Evolutionary conservation across 2,113 vertebrate species (phyloP), one percentile per base, ranked within the genome.

Genomic region (Potamarius usumacintae): DNA sequence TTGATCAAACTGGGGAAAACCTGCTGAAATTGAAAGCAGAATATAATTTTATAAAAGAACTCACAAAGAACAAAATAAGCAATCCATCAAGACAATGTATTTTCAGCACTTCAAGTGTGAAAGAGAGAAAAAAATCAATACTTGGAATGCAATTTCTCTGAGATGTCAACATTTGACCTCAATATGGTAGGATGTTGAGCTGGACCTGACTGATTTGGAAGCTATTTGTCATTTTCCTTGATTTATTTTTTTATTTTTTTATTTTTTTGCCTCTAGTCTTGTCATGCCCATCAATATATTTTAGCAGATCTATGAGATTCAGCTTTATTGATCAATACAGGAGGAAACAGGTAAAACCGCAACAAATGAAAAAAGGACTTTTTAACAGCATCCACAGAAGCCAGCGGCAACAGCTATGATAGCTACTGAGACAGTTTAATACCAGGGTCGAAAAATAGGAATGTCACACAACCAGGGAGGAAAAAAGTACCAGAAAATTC

Each of bases 151-250:
- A 52, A 52, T 76, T 77, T 62, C 60, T 65, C 58, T 83, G 81
- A 52, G 84, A 76, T 76, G 84, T 76, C 71, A 85, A 77, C 57
- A 76, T 71, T 84, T 84, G 83, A 84, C 83, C 83, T 72, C 83
- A 71, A 30, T 55, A 85, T 85, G 71, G 25, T 78, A 69, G 60
- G 34, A 69, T 50, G 65, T 50, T 84, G 80, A 71, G 42, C n/a
- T 22, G 62, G 71, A 62, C 34, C 34, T 89, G 84, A 86, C 85
- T 78, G 80, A 81, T 80, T 74, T 22, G 71, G 53, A 89, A 22
- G 55, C 34, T 48, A n/a, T 53, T n/a, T 84, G 85, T 63, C 74
- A 57, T 86, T 86, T 88, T 48, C 58, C 12, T n/a, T 17, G 18
- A 55, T 27, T 42, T 42, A 42, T 42, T 42, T 42, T 4, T 42